Evolutionary conservation across 1,140 invertebrate species (phyloP).

Genomic region (Solen grandis): DNA sequence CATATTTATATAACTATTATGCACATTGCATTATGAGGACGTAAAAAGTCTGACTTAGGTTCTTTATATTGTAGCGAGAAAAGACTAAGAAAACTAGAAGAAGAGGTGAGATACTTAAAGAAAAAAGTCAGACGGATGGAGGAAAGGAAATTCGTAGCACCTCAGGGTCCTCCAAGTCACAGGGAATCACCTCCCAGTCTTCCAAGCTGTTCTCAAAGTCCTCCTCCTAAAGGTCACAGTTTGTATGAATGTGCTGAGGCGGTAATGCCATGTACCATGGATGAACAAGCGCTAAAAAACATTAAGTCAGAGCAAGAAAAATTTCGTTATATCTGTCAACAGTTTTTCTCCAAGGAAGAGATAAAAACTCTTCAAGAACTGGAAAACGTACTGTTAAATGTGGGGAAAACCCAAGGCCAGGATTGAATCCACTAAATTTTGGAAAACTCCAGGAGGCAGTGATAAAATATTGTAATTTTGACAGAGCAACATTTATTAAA

Average conservation of each 20-base stretch:
- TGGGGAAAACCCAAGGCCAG: slow-evolving; percentile 30
- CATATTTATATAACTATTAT: slow-evolving; percentile 33
- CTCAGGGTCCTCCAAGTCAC: neutral
- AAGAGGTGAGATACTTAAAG: slow-evolving; percentile 32
- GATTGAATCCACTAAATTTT: slow-evolving; percentile 26
- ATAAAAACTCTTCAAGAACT: slow-evolving; percentile 36
- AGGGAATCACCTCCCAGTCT: neutral
- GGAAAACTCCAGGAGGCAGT: slow-evolving; percentile 25
- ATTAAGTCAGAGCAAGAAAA: slow-evolving; percentile 39
- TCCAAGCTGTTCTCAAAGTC: slow-evolving; percentile 7
- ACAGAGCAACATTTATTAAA: slow-evolving; percentile 32
- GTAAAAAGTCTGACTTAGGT: slow-evolving; percentile 22
- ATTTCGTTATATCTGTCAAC: slow-evolving; percentile 16
- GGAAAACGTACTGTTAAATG: slow-evolving; percentile 34
- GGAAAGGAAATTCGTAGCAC: slow-evolving; percentile 17
- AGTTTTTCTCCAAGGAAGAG: slow-evolving; percentile 33
- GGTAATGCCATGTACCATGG: slow-evolving; percentile 29
- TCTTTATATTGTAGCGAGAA: slow-evolving; percentile 39
- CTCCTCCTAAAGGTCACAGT: slow-evolving; percentile 20
- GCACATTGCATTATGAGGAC: slow-evolving; percentile 27
- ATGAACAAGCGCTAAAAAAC: slow-evolving; percentile 37
- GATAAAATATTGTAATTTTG: slow-evolving; percentile 35
- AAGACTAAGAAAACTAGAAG: slow-evolving; percentile 38
- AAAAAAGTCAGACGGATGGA: slow-evolving; percentile 36
- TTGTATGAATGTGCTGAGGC: slow-evolving; percentile 37